These are phyloP conservation scores for Coelogynopora nodosa DNA, from an alignment of 2,888 invertebrate species.

Conservation along the genomic window DNA sequence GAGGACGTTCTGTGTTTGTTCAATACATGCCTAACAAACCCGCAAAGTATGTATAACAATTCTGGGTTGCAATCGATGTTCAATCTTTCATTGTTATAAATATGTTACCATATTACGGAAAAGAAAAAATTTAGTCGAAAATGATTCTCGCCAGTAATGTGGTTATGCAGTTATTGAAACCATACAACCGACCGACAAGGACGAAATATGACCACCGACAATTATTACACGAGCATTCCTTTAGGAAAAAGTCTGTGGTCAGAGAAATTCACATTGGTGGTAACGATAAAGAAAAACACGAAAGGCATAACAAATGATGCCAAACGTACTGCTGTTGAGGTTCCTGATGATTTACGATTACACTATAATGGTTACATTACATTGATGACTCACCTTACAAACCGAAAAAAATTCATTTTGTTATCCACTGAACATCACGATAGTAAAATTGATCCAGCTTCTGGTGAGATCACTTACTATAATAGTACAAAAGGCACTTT, in stretches of 20 bases:
- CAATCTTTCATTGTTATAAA: constrained; percentile 2
- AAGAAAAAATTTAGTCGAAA: neutral
- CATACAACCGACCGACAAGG: constrained; percentile 7
- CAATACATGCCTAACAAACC: neutral
- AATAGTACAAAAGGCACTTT: neutral
- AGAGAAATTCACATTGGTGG: constrained; percentile 20
- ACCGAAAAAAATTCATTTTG: neutral
- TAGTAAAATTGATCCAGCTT: neutral
- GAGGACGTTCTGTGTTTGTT: neutral
- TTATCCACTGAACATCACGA: no score
- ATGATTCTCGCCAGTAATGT: neutral
- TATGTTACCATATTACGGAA: neutral
- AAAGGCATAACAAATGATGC: constrained; percentile 11
- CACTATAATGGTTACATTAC: no score
- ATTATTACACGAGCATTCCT: neutral
- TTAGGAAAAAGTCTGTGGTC: neutral
- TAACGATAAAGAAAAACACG: constrained; percentile 8
- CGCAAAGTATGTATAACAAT: neutral
- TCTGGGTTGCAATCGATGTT: neutral
- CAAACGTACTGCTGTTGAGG: neutral
- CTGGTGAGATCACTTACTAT: neutral
- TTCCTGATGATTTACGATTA: no score
- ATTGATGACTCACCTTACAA: no score
- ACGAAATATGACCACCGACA: neutral
- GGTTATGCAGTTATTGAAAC: constrained; percentile 5